Conservation (phyloP, 2,888 invertebrate genomes). For the Mylabris sibirica region DNA sequence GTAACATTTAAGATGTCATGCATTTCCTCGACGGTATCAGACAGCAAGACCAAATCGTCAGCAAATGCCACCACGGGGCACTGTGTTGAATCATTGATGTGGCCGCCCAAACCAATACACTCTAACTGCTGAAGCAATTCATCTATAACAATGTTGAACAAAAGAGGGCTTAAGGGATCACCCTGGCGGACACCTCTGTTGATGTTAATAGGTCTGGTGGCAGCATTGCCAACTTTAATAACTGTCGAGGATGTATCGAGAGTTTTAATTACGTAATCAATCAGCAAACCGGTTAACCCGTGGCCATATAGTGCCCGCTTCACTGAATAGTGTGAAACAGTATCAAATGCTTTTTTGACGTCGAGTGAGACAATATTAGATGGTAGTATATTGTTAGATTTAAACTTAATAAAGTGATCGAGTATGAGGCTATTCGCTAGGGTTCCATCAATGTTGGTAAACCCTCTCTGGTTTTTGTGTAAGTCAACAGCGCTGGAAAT, state of each 20-base stretch:
- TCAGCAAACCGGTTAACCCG: not conserved
- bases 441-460: not conserved
- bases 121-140: slow-evolving; percentile 34
- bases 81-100: not conserved
- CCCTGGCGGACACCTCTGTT: slow-evolving; percentile 57
- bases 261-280: slow-evolving; percentile 33
- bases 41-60: slow-evolving; percentile 38
- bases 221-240: slow-evolving; percentile 21
- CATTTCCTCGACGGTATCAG: slow-evolving; percentile 17
- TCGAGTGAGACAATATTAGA: slow-evolving; percentile 49
- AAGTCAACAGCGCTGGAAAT: not conserved
- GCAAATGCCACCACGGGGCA: slow-evolving; percentile 35
- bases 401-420: slow-evolving; percentile 38
- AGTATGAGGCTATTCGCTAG: not conserved
- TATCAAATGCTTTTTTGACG: slow-evolving; percentile 59
- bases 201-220: slow-evolving; percentile 29
- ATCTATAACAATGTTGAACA: slow-evolving; percentile 43
- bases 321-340: slow-evolving; percentile 22
- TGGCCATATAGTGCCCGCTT: slow-evolving; percentile 21
- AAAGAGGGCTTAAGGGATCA: slow-evolving; percentile 52
- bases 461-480: not conserved
- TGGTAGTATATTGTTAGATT: slow-evolving; percentile 22
- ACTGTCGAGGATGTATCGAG: slow-evolving; percentile 44
- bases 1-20: slow-evolving; percentile 5
- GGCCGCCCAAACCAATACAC: not conserved